A percentile compares a stretch with the other conserved stretches of the same genome.
Conservation (phyloP, 2,888 invertebrate species). For the Patella pellucida region DNA sequence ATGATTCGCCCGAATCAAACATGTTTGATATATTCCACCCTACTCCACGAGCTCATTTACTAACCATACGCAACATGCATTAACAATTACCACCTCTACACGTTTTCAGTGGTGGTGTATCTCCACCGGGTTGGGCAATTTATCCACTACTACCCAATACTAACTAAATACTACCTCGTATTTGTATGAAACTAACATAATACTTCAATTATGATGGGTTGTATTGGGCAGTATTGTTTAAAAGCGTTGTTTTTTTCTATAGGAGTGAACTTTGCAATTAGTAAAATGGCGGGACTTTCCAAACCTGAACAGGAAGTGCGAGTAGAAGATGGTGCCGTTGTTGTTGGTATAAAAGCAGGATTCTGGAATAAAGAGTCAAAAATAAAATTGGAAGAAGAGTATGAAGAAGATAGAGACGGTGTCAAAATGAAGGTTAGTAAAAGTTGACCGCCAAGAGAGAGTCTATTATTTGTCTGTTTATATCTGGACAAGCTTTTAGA, state of each 20-base stretch:
- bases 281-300: slow-evolving; percentile 49
- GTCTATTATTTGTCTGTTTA: background rate
- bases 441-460: background rate
- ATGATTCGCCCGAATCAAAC: too few species aligned
- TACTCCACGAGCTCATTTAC: too few species aligned
- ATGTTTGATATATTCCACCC: too few species aligned
- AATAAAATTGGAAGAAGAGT: slow-evolving; percentile 46
- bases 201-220: too few species aligned
- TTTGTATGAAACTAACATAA: too few species aligned
- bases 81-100: too few species aligned
- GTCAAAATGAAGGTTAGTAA: slow-evolving; percentile 38
- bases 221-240: too few species aligned
- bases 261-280: slow-evolving; percentile 46
- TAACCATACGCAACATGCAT: too few species aligned
- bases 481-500: background rate
- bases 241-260: slow-evolving; percentile 10
- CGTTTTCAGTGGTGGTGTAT: too few species aligned
- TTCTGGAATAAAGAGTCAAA: slow-evolving; percentile 42
- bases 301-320: slow-evolving; percentile 39
- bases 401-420: slow-evolving; percentile 42
- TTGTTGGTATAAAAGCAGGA: slow-evolving; percentile 41
- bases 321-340: slow-evolving; percentile 32
- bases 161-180: too few species aligned
- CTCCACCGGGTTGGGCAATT: too few species aligned
- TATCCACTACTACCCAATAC: too few species aligned